Evolutionary conservation across 2,888 invertebrate genomes (phyloP).

Genomic region (Eristalis intricaria): DNA sequence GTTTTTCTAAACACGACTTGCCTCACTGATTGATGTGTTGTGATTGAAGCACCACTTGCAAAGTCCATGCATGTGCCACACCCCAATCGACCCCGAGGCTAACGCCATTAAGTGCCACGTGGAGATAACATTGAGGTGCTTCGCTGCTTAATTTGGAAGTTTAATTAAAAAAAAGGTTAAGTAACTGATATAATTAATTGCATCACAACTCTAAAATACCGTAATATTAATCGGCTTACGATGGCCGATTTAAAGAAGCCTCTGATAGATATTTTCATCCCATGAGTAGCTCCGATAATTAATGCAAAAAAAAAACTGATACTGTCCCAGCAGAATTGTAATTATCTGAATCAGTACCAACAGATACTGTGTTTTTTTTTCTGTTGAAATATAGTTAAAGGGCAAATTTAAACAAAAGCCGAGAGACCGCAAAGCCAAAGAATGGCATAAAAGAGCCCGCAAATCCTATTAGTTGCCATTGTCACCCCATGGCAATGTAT

Average conservation of each 20-base stretch:
- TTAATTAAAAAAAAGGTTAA: background rate
- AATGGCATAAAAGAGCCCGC: conserved; percentile 1
- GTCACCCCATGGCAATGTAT: background rate
- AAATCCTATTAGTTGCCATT: conserved; percentile 8
- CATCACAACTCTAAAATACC: background rate
- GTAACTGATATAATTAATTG: background rate
- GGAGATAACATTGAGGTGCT: background rate
- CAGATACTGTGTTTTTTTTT: background rate
- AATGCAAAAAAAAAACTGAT: background rate
- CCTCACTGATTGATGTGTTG: too few relatives aligned
- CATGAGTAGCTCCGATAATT: background rate
- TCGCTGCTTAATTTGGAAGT: background rate
- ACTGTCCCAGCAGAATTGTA: background rate
- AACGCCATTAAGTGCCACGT: background rate
- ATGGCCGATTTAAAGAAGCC: background rate
- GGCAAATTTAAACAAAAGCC: background rate
- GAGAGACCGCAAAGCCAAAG: conserved; percentile 4
- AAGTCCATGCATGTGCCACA: background rate
- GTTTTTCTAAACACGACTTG: too few relatives aligned
- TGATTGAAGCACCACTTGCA: too few relatives aligned
- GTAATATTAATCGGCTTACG: background rate
- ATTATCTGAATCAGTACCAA: background rate
- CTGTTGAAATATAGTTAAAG: background rate
- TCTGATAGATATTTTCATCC: background rate
- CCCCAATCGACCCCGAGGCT: background rate